These are phyloP conservation scores for Aphidoletes aphidimyza DNA, from an alignment of 2,888 invertebrate genomes.

Conservation along the genomic window DNA sequence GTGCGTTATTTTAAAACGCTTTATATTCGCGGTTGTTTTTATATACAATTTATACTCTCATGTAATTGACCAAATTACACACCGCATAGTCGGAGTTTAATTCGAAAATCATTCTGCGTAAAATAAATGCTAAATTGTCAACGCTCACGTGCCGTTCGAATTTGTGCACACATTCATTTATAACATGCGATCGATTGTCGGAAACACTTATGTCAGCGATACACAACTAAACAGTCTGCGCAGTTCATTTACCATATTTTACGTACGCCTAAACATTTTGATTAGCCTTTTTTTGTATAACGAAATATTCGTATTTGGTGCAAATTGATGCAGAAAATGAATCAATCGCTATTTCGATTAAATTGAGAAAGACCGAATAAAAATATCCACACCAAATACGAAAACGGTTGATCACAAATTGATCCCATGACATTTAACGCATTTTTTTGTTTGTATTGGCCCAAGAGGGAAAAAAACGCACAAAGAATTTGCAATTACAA, in stretches of 20 bases:
- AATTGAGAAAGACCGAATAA: too few species aligned
- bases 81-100: too few species aligned
- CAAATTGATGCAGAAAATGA: not conserved
- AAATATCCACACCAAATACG: too few species aligned
- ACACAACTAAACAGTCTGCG: not conserved
- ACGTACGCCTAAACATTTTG: constrained; percentile 39
- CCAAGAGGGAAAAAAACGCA: not conserved
- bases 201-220: constrained; percentile 28
- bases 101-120: not conserved
- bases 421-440: not conserved
- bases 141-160: constrained; percentile 4
- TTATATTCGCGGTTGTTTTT: too few species aligned
- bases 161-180: too few species aligned
- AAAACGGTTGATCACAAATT: not conserved
- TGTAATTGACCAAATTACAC: too few species aligned
- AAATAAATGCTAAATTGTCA: not conserved
- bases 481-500: not conserved
- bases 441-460: too few species aligned
- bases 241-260: constrained; percentile 8
- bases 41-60: too few species aligned
- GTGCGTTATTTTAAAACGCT: not conserved
- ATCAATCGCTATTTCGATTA: not conserved
- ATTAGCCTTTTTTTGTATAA: not conserved
- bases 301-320: not conserved
- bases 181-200: too few species aligned